Conservation (phyloP, 2,888 invertebrate genomes). For the Leptarthrus brevirostris region DNA sequence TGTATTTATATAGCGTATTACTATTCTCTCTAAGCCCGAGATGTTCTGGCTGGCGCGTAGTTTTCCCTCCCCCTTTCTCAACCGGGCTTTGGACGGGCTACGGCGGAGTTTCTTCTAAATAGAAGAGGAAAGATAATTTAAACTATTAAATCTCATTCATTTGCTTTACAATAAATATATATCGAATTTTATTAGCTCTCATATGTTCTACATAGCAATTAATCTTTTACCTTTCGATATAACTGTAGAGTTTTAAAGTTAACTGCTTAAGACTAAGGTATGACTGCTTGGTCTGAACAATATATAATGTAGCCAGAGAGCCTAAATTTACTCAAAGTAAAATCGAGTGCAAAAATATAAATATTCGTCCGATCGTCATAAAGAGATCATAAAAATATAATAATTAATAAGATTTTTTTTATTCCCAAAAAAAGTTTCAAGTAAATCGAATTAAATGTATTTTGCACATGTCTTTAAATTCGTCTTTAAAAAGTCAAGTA, state of each 20-base stretch:
- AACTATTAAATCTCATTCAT: background rate
- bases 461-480: constrained; percentile 37
- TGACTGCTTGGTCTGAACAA: too few relatives aligned
- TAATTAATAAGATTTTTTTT: too few relatives aligned
- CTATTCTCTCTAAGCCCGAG: too few relatives aligned
- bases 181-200: constrained; percentile 32
- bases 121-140: too few relatives aligned
- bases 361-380: constrained; percentile 1
- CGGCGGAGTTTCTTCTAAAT: too few relatives aligned
- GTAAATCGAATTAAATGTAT: constrained; percentile 6
- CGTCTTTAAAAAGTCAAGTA: constrained; percentile 5
- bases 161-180: constrained; percentile 24
- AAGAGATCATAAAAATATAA: background rate
- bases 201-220: background rate
- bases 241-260: background rate
- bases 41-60: too few relatives aligned
- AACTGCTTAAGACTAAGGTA: too few relatives aligned
- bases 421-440: too few relatives aligned
- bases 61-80: too few relatives aligned
- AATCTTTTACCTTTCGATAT: constrained; percentile 6
- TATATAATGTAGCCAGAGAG: too few relatives aligned
- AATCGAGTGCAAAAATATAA: constrained; percentile 13
- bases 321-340: background rate
- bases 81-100: too few relatives aligned
- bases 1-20: too few relatives aligned